These are phyloP conservation scores for Callithrix jacchus DNA, from an alignment of 2,113 vertebrate genomes.

Conservation along the genomic window DNA sequence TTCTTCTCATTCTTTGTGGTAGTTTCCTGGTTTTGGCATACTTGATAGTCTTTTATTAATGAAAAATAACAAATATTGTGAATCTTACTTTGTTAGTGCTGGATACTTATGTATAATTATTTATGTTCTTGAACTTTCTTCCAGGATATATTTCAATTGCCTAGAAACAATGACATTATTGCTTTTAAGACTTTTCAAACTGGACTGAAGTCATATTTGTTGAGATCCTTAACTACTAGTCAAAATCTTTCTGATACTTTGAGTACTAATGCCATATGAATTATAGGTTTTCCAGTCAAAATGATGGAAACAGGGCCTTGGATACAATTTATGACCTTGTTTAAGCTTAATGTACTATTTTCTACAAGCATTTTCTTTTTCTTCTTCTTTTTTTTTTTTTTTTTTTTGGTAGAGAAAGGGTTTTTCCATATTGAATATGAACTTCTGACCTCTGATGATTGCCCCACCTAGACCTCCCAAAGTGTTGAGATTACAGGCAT, in stretches of 20 bases:
- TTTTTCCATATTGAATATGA: no score
- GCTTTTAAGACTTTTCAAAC: not conserved
- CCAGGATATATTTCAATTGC: not conserved
- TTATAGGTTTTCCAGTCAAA: not conserved
- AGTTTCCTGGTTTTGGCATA: not conserved
- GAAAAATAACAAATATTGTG: not conserved
- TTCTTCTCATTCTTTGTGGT: not conserved
- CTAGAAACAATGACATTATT: not conserved
- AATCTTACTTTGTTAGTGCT: not conserved
- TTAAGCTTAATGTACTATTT: accelerated
- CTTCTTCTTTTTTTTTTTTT: no score
- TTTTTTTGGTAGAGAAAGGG: no score
- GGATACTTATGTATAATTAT: not conserved
- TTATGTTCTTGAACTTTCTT: not conserved
- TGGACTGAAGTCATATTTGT: not conserved
- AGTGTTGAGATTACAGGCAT: no score
- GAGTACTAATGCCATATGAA: not conserved
- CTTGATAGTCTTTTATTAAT: not conserved
- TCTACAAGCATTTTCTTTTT: not conserved
- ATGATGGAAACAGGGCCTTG: not conserved
- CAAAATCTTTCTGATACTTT: not conserved
- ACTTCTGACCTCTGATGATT: no score
- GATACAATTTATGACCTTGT: no score
- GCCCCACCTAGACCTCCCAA: no score
- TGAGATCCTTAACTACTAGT: not conserved